phyloP scores from a whole-genome alignment of 2,113 vertebrate genomes.

The Gymnorhina tibicen region DNA sequence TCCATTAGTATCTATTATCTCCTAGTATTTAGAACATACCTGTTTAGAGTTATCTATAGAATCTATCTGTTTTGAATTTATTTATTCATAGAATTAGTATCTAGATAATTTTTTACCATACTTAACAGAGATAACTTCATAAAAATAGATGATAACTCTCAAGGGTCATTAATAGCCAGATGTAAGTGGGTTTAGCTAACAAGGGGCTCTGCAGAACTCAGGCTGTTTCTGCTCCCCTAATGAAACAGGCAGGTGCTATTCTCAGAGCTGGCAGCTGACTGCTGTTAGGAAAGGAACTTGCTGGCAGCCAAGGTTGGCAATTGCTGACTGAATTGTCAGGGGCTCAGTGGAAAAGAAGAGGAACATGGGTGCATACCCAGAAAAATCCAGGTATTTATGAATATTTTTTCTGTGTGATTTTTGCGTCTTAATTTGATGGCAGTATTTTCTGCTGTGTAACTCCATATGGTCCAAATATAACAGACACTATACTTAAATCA shows the following conservation, averaged over 20 bases:
- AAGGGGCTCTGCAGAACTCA: not conserved
- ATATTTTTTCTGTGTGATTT: not conserved
- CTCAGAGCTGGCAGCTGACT: not conserved
- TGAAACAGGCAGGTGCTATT: not conserved
- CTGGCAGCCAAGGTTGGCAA: not conserved
- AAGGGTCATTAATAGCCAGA: not conserved
- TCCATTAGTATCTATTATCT: not conserved
- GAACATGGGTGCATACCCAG: accelerated
- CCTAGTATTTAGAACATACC: not conserved
- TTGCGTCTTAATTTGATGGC: not conserved
- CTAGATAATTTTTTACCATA: not conserved
- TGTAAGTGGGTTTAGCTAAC: not conserved
- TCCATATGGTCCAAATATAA: not conserved
- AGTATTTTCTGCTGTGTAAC: not conserved
- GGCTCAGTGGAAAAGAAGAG: not conserved
- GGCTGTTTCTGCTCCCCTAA: not conserved
- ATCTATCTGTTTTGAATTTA: not conserved
- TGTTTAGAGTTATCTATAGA: not conserved
- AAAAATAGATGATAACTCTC: not conserved
- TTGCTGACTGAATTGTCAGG: not conserved
- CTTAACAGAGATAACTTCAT: not conserved
- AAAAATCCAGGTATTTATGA: not conserved
- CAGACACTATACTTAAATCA: not conserved
- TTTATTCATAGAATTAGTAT: not conserved
- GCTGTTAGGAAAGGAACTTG: not conserved